These are phyloP conservation scores for Keiferia lycopersicella DNA, from an alignment of 2,888 invertebrate genomes.

Conservation along the genomic window DNA sequence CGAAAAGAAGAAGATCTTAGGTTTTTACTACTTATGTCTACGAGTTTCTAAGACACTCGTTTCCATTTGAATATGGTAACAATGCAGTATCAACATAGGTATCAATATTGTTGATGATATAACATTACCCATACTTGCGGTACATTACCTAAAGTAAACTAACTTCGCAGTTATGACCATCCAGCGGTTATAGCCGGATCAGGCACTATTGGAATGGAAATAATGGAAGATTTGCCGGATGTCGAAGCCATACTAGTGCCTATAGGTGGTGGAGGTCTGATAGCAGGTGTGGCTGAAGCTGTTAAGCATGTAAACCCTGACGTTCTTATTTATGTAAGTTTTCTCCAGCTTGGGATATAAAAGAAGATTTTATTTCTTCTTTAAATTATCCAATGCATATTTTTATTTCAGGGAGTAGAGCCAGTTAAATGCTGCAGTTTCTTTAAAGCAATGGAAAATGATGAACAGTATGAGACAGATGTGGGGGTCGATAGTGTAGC, in stretches of 20 bases:
- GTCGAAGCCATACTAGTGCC: constrained; percentile 93
- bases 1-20: too few relatives aligned
- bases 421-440: constrained; percentile 51
- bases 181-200: constrained; percentile 95
- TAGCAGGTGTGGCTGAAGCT: constrained; percentile 92
- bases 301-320: constrained; percentile 89
- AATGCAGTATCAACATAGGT: too few relatives aligned
- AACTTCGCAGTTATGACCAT: constrained; percentile 88
- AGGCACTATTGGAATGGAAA: constrained; percentile 94
- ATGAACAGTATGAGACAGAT: constrained; percentile 44
- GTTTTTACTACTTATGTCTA: too few relatives aligned
- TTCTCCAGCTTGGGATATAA: background rate
- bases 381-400: background rate
- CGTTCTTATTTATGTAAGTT: constrained; percentile 89
- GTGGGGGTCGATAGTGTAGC: constrained; percentile 38
- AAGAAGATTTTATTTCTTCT: too few relatives aligned
- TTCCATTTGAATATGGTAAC: too few relatives aligned
- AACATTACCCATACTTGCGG: too few relatives aligned
- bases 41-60: too few relatives aligned
- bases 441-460: constrained; percentile 56
- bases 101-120: too few relatives aligned
- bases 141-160: too few relatives aligned
- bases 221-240: constrained; percentile 90
- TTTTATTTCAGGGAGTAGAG: constrained; percentile 55
- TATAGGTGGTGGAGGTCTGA: constrained; percentile 93